Percentiles rank a stretch among this genome's conserved stretches.
These are phyloP conservation scores for Strigamia crassipes DNA, from an alignment of 2,888 invertebrate species.

Conservation along the genomic window DNA sequence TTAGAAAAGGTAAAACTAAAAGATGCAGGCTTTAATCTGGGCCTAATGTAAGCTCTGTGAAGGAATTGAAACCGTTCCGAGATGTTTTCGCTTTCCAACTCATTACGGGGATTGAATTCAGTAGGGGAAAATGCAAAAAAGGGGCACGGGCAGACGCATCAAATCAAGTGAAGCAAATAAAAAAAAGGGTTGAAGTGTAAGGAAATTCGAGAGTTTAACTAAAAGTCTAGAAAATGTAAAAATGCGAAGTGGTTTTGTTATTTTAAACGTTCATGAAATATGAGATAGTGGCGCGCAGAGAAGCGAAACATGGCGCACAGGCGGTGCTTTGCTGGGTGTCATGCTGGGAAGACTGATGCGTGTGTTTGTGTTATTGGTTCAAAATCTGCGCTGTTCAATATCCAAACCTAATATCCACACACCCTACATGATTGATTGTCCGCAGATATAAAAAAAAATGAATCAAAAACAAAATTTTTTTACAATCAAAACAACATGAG, in stretches of 20 bases:
- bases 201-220: not conserved
- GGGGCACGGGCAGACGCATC: not conserved
- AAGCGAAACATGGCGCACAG: conserved; percentile 10
- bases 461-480: not conserved
- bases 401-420: conserved; percentile 34
- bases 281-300: not conserved
- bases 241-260: not conserved
- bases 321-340: conserved; percentile 9
- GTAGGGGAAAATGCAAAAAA: not conserved
- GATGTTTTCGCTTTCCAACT: conserved; percentile 34
- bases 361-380: conserved; percentile 37
- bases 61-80: conserved; percentile 6
- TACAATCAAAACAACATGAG: not conserved
- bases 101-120: conserved; percentile 28
- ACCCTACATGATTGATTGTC: conserved; percentile 12
- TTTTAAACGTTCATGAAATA: not conserved
- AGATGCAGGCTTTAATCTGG: not conserved
- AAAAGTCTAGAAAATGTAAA: not conserved
- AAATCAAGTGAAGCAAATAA: not conserved
- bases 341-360: conserved; percentile 32
- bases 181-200: not conserved
- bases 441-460: not conserved
- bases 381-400: conserved; percentile 37
- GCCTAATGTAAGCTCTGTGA: not conserved
- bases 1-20: not conserved